These are phyloP conservation scores for Pundamilia nyererei DNA, from an alignment of 2,113 vertebrate species.

Conservation along the genomic window DNA sequence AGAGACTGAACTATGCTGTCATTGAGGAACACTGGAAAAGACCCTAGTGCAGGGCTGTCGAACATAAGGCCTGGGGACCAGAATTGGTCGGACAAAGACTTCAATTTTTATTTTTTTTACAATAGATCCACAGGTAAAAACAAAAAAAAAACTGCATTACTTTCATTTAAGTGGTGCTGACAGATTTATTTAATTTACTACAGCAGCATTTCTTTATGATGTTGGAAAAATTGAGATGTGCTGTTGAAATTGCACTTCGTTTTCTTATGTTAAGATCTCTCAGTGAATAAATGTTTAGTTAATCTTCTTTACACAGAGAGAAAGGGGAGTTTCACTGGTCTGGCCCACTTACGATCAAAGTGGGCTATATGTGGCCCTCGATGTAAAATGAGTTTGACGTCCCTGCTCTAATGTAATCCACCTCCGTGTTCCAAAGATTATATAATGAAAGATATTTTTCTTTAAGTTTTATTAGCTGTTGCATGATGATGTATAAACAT, in stretches of 20 bases:
- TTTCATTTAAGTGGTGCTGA: neutral
- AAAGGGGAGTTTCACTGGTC: neutral
- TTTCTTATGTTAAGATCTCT: neutral
- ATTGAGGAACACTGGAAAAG: neutral
- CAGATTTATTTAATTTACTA: neutral
- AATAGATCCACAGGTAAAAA: neutral
- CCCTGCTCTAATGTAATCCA: neutral
- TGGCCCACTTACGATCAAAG: neutral
- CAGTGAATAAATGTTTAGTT: neutral
- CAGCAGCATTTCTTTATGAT: accelerated
- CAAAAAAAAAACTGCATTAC: neutral
- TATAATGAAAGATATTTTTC: neutral
- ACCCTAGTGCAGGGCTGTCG: accelerated
- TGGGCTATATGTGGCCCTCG: neutral
- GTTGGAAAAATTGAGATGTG: neutral
- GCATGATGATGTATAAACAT: neutral
- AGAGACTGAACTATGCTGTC: neutral
- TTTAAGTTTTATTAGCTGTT: neutral
- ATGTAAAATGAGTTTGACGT: neutral
- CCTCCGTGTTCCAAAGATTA: neutral
- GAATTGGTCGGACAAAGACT: neutral
- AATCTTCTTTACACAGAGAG: neutral
- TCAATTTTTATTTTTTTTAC: accelerated
- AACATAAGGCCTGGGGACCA: neutral
- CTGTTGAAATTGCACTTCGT: neutral